phyloP scores from a whole-genome alignment of 2,797 vertebrate genomes.

The Phyllotis vaccarum region DNA sequence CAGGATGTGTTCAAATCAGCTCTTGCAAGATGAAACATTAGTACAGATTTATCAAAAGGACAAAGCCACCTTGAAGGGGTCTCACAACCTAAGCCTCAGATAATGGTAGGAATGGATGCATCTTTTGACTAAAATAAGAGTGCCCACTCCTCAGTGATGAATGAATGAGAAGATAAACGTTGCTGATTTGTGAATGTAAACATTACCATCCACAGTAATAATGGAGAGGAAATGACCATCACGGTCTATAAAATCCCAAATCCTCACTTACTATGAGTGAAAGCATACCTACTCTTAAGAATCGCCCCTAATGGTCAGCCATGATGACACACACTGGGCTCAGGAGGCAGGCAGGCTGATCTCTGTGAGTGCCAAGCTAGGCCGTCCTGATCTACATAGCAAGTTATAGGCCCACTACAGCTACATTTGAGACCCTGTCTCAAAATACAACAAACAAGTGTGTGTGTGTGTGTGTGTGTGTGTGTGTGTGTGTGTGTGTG shows the following conservation, averaged over 20 bases:
- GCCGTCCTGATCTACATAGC: not conserved
- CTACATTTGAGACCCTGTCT: not conserved
- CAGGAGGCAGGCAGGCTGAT: not conserved
- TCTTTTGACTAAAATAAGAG: conserved; percentile 1
- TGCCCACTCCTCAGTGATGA: not conserved
- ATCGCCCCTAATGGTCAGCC: not conserved
- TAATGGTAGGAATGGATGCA: not conserved
- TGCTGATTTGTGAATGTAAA: not conserved
- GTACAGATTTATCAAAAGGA: not conserved
- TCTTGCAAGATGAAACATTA: not conserved
- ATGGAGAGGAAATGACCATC: not conserved
- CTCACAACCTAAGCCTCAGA: not conserved
- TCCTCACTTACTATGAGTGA: not conserved
- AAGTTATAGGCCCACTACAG: not conserved
- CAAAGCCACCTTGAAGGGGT: not conserved
- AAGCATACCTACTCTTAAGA: not conserved
- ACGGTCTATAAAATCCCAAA: not conserved
- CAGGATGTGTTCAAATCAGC: not conserved
- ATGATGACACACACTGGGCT: not conserved
- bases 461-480: not conserved
- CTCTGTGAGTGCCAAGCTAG: not conserved
- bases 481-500: not conserved
- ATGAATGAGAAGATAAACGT: not conserved
- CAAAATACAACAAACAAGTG: not conserved
- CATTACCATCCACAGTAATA: not conserved